phyloP scores from a whole-genome alignment of 2,888 invertebrate genomes.

The Xylocampa areola region DNA sequence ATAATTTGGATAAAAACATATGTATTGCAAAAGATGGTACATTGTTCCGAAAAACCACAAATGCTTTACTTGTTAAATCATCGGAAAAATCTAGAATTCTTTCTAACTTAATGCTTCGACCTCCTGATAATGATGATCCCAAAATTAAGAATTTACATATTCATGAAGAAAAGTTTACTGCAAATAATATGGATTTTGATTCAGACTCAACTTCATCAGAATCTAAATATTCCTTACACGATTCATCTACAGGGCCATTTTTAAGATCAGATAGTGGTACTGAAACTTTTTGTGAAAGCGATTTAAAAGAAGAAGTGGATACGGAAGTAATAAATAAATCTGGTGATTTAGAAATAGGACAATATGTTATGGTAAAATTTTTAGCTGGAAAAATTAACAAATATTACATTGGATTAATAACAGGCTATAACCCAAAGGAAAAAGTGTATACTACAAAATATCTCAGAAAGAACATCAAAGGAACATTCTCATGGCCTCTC shows the following conservation, averaged over 20 bases:
- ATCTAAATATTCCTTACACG: slow-evolving; percentile 6
- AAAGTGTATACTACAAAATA: slow-evolving; percentile 2
- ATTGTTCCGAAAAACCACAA: slow-evolving; percentile 4
- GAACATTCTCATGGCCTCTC: not conserved
- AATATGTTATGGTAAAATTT: slow-evolving; percentile 1
- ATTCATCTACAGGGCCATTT: slow-evolving; percentile 1
- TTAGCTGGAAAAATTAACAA: not conserved
- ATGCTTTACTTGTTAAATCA: not conserved
- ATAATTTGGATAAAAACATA: not conserved
- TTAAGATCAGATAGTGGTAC: slow-evolving; percentile 6
- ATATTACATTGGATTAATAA: slow-evolving; percentile 4
- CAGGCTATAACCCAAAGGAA: not conserved
- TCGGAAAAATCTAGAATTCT: no score
- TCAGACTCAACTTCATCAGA: not conserved
- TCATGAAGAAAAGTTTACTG: not conserved
- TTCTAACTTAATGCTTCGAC: no score
- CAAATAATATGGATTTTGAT: slow-evolving; percentile 5
- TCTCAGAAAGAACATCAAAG: not conserved
- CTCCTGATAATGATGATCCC: no score
- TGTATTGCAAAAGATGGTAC: slow-evolving; percentile 4
- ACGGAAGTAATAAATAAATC: no score
- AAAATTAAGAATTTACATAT: no score
- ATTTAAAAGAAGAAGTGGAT: slow-evolving; percentile 6
- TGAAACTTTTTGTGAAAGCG: not conserved
- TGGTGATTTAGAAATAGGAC: not conserved